Base-by-base conservation (phyloP, 2,888 invertebrate genomes). In the Aporophyla nigra region DNA sequence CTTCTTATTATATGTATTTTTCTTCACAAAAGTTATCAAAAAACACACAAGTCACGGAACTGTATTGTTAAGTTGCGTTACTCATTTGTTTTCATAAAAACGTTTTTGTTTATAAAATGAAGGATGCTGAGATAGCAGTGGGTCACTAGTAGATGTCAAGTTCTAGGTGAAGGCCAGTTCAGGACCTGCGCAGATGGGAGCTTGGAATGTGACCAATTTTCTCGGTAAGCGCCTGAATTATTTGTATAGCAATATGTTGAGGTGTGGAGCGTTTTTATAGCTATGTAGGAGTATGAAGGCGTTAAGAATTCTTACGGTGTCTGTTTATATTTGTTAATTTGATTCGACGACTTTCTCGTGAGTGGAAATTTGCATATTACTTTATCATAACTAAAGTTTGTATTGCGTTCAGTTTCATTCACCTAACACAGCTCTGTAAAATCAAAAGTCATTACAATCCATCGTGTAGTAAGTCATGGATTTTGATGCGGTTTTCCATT, bases 131-230 rank as follows among this genome's bases (percentile, higher is more conserved):
- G 71, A 76, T 76, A 61, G 46, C 75, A 69, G 27, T 66, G 76
- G 88, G 83, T 88, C 90, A 93, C 91, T 89, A 88, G 73, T 82
- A 84, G 92, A 89, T 92, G 91, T 90, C 92, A 92, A 89, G 91
- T 88, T 90, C 90, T 91, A 83, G 94, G 95, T 92, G 94, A 94
- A 93, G 95, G 94, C 78, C 89, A 84, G 24, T 56, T 49, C 71
- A 72, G 67, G 83, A 80, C 87, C 84, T 92, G 94, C 94, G 94
- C 93, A 92, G 74, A 86, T 66, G 83, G 70, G 54, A 83, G 80
- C 89, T 9, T 7, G 62, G 43, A 88, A 85, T 88, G 88, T 87
- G 88, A 82, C 88, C 86, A 87, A 59, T 66, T 54, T 62, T 16
- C 6, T 6, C 2, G 51, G 19, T n/a, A 66, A 69, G 54, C 40